Evolutionary conservation across 2,888 invertebrate species (phyloP), one percentile per base, ranked within the genome.

Genomic region (Lithosia quadra): DNA sequence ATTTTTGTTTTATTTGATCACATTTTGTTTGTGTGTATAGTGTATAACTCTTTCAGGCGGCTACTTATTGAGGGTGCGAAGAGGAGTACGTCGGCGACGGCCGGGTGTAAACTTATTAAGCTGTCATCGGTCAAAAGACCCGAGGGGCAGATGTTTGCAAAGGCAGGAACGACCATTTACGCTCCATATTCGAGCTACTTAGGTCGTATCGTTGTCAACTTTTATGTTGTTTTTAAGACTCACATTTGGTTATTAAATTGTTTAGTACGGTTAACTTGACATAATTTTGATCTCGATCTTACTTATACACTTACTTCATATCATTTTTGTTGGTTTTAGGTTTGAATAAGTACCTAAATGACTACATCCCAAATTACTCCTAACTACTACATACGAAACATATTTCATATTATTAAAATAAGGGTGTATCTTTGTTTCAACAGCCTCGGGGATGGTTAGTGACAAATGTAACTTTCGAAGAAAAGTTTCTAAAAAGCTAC

Each of bases 81-180:
- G 18, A 8, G n/a, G 49, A 49, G 49, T 18, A 5, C 28, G 28
- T 4, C 28, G 28, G 49, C 3, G 2, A 49, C 49, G n/a, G 18
- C 18, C n/a, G 49, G n/a, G 49, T n/a, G 49, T 49, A n/a, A 49
- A 49, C 49, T 49, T 18, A 49, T 49, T 49, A 49, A 49, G 49
- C 49, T 49, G 49, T 49, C 49, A 49, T 49, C 49, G 49, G 49
- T 49, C 49, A 49, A 49, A 49, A 49, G 49, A 49, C 49, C 49
- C 49, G n/a, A 49, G 49, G 49, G 49, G 49, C 49, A 49, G n/a
- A 49, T 49, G 49, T 49, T 49, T 49, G 49, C 49, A 9, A 49
- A 49, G 49, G 49, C 15, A 43, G 43, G 43, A 49, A 49, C n/a
- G 49, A n/a, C 49, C n/a, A 49, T 49, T 49, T 49, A 49, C n/a